Percentiles rank a stretch among this genome's conserved stretches.
phyloP scores from a whole-genome alignment of 2,888 invertebrate genomes.

The Andrena minutula region DNA sequence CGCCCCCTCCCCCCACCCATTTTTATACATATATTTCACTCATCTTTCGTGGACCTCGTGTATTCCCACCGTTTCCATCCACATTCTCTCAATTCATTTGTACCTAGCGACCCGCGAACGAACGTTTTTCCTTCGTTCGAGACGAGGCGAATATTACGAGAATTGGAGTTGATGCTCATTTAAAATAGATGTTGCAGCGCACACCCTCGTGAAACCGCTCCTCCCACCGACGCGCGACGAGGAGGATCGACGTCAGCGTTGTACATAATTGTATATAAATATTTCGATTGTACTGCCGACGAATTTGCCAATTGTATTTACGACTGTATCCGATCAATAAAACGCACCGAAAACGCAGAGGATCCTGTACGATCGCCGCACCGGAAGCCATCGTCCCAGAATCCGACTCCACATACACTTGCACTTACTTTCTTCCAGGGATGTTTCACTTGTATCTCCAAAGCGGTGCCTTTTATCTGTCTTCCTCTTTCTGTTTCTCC shows the following conservation, averaged over 20 bases:
- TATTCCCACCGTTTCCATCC: constrained; percentile 6
- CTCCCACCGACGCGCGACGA: constrained; percentile 23
- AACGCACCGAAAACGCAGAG: constrained; percentile 63
- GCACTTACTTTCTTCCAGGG: neutral
- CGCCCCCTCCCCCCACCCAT: neutral
- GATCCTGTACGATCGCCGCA: neutral
- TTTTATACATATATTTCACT: neutral
- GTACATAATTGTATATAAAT: constrained; percentile 82
- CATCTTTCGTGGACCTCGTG: neutral
- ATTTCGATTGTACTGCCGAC: constrained; percentile 79
- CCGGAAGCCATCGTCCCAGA: neutral
- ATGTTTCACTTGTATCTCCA: neutral
- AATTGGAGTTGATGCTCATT: constrained; percentile 28
- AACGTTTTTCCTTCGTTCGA: constrained; percentile 15
- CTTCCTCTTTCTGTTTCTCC: neutral
- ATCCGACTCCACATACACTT: too few relatives aligned
- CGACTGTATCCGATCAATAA: constrained; percentile 83
- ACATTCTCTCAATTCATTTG: constrained; percentile 43
- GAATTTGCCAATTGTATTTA: constrained; percentile 82
- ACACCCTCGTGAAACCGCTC: constrained; percentile 33
- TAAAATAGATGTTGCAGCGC: constrained; percentile 57
- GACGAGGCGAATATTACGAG: constrained; percentile 19
- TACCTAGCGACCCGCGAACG: constrained; percentile 31
- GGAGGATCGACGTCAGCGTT: constrained; percentile 60
- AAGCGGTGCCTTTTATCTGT: neutral